Conservation (phyloP, 2,113 vertebrate genomes). For the Malurus alboscapulatus region DNA sequence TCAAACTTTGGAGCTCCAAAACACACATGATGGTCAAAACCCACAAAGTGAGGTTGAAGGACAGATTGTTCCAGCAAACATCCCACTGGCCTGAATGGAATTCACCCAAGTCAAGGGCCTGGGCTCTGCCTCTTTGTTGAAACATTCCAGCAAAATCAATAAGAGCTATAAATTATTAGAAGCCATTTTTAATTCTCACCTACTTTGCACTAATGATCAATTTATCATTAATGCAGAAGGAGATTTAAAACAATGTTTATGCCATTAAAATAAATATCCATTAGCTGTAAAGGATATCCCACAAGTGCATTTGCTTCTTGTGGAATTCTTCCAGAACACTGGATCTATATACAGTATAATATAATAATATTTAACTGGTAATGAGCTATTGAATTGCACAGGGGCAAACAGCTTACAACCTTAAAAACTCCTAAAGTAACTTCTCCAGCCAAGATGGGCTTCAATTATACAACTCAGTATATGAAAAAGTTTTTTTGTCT, state of each 20-base stretch:
- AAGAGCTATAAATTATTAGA: neutral
- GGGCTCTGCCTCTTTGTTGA: neutral
- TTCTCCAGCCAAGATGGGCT: neutral
- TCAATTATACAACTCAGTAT: neutral
- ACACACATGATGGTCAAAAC: rapidly evolving
- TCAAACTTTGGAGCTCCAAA: neutral
- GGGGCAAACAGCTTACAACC: neutral
- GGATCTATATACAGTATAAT: neutral
- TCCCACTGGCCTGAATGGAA: neutral
- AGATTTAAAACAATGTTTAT: neutral
- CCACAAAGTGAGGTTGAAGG: neutral
- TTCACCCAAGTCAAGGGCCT: neutral
- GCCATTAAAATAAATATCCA: conserved; percentile 1
- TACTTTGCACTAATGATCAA: conserved; percentile 2
- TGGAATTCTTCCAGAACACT: neutral
- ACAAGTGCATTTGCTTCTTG: neutral
- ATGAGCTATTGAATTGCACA: conserved; percentile 6
- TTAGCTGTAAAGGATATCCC: neutral
- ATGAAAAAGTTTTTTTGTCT: neutral
- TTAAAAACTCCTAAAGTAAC: conserved; percentile 17
- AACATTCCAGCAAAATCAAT: neutral
- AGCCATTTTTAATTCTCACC: conserved; percentile 7
- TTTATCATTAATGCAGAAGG: conserved; percentile 24
- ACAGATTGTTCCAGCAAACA: neutral
- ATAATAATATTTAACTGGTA: conserved; percentile 14